Evolutionary conservation across 2,113 vertebrate genomes (phyloP).

Genomic region (Leptocoma aspasia): DNA sequence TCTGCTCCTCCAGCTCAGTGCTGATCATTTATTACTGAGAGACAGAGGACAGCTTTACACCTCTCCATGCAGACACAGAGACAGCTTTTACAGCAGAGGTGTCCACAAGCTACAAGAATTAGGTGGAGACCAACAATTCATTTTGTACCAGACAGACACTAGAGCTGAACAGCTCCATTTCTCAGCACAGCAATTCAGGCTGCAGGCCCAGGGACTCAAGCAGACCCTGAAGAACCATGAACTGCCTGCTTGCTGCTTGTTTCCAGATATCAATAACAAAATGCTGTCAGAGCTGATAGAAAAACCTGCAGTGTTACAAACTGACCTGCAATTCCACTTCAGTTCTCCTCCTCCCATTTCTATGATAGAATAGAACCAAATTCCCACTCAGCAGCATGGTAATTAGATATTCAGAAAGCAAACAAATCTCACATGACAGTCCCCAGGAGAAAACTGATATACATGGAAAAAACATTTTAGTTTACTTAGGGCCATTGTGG

Average conservation of each 20-base stretch:
- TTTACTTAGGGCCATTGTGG: constrained; percentile 38
- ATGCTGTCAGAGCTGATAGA: neutral
- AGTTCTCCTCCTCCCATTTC: neutral
- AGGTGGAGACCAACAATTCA: neutral
- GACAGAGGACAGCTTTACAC: neutral
- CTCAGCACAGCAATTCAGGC: neutral
- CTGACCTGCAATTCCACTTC: neutral
- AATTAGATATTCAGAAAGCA: constrained; percentile 43
- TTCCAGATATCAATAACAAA: neutral
- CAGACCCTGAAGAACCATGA: neutral
- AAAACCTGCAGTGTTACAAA: neutral
- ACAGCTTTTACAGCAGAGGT: neutral
- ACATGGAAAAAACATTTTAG: constrained; percentile 1
- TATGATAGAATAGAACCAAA: neutral
- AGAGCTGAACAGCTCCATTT: neutral
- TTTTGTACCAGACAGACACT: neutral
- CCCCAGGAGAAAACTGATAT: constrained; percentile 16
- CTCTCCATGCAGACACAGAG: neutral
- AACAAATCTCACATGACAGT: constrained; percentile 30
- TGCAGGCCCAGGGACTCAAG: neutral
- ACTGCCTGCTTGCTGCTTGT: neutral
- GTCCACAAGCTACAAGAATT: neutral
- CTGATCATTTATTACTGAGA: neutral
- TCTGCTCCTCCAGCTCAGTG: neutral
- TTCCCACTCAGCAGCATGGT: neutral